Percentiles rank a stretch among this genome's conserved stretches.
Evolutionary conservation across 2,113 vertebrate genomes (phyloP).

Genomic region (Mastomys coucha): DNA sequence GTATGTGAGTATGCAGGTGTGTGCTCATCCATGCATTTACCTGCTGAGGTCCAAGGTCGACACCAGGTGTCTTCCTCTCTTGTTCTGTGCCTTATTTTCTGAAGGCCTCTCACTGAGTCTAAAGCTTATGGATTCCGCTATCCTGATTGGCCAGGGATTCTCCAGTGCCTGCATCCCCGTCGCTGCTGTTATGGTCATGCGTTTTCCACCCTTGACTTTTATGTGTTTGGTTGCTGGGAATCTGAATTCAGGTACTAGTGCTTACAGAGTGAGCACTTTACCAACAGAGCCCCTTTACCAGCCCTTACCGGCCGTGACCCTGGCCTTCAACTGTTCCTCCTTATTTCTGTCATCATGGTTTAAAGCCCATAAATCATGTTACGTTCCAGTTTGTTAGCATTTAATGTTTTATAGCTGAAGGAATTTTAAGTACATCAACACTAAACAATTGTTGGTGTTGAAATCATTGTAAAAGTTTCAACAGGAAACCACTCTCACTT

Average conservation of each 20-base stretch:
- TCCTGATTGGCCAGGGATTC: not conserved
- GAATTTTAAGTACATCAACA: not conserved
- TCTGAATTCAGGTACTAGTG: not conserved
- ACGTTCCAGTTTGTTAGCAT: not conserved
- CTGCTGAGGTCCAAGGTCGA: not conserved
- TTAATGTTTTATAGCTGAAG: conserved; percentile 53
- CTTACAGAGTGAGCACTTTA: not conserved
- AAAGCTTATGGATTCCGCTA: not conserved
- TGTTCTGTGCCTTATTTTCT: not conserved
- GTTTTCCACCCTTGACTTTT: not conserved
- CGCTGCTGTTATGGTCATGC: not conserved
- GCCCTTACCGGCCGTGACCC: not conserved
- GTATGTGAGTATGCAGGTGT: not conserved
- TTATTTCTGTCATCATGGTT: conserved; percentile 24
- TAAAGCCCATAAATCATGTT: conserved; percentile 38
- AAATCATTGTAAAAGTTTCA: conserved; percentile 36
- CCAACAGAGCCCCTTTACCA: not conserved
- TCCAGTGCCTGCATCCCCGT: not conserved
- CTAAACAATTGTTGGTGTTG: conserved; percentile 20
- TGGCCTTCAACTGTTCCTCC: not conserved
- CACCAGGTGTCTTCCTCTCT: not conserved
- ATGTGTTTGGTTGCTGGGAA: not conserved
- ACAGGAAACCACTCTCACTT: not conserved
- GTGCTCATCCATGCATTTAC: not conserved
- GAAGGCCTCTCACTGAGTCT: not conserved